Conservation (phyloP, 2,797 vertebrate species). For the Poecilia gillii region DNA sequence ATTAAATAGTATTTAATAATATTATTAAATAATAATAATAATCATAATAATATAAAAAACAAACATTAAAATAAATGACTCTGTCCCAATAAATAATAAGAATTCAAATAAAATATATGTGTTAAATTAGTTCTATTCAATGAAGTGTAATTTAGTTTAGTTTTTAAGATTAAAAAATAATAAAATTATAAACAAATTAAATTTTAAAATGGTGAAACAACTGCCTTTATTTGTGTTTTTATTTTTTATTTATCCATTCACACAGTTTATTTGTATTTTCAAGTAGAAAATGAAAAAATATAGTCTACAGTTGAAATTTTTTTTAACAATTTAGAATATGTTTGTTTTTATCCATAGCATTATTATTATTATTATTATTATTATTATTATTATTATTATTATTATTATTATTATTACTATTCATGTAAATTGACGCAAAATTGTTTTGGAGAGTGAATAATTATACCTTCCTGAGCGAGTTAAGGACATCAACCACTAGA, state of each 20-base stretch:
- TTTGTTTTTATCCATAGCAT: background rate
- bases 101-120: background rate
- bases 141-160: too few species aligned
- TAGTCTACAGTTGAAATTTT: too few species aligned
- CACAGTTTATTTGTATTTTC: too few species aligned
- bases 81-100: background rate
- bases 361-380: too few species aligned
- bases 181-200: too few species aligned
- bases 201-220: too few species aligned
- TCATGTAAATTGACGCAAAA: background rate
- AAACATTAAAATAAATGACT: background rate
- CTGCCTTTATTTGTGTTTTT: too few species aligned
- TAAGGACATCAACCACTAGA: constrained; percentile 33
- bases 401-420: background rate
- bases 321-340: background rate
- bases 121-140: too few species aligned
- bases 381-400: background rate
- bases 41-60: background rate
- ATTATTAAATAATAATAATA: background rate
- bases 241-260: too few species aligned
- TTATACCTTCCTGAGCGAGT: background rate
- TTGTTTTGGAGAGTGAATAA: background rate
- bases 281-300: too few species aligned
- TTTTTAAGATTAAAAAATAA: background rate
- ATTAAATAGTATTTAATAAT: too few species aligned